phyloP scores from a whole-genome alignment of 2,888 invertebrate species.

The Lasioglossum morio region DNA sequence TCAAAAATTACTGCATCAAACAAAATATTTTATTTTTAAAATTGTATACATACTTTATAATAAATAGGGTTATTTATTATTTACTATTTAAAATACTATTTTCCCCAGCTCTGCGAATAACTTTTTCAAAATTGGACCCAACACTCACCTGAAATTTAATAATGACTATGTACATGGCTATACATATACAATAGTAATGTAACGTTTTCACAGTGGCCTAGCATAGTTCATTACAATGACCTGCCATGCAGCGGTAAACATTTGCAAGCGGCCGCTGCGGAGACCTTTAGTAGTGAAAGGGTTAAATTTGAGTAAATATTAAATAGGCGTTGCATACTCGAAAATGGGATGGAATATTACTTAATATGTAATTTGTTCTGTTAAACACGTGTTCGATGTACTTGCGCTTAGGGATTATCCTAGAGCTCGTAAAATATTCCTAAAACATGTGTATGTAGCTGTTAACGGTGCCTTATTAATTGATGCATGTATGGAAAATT shows the following conservation, averaged over 20 bases:
- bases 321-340: neutral
- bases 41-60: no score
- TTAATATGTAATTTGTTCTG: slow-evolving; percentile 6
- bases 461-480: neutral
- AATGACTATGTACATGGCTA: neutral
- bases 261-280: neutral
- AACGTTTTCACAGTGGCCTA: neutral
- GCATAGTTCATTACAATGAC: neutral
- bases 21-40: no score
- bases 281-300: neutral
- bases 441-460: neutral
- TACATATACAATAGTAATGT: neutral
- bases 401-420: slow-evolving; percentile 7
- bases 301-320: neutral
- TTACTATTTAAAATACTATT: no score
- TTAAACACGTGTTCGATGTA: slow-evolving; percentile 3
- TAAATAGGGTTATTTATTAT: no score
- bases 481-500: neutral
- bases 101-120: no score
- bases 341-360: slow-evolving; percentile 10
- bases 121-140: no score
- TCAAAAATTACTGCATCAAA: no score
- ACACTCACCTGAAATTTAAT: neutral
- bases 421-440: neutral
- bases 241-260: neutral